Conservation (phyloP, 2,888 invertebrate genomes). For the Malacosoma neustria region DNA sequence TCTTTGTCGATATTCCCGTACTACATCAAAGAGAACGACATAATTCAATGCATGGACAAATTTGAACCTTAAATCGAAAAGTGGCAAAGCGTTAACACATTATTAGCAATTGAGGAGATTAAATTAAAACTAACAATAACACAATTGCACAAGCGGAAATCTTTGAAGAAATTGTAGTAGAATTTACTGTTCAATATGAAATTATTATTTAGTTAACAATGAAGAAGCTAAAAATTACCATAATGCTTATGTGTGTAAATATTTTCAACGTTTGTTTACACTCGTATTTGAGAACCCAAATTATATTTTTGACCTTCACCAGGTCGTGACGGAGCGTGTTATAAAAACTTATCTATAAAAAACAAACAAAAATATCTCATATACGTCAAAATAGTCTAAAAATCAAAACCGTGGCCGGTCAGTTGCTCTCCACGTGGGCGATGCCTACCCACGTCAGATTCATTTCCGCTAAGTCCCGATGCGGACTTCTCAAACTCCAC, state of each 20-base stretch:
- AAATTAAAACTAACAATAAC: slow-evolving; percentile 49
- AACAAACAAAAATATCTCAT: slow-evolving; percentile 36
- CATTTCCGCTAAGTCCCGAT: slow-evolving; percentile 61
- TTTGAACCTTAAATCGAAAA: slow-evolving; percentile 42
- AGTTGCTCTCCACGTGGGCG: slow-evolving; percentile 47
- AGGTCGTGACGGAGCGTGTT: slow-evolving; percentile 18
- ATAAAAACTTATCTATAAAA: slow-evolving; percentile 38
- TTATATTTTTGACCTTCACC: slow-evolving; percentile 18
- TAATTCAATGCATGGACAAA: slow-evolving; percentile 32
- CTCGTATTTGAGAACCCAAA: no score
- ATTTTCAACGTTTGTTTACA: no score
- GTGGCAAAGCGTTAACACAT: slow-evolving; percentile 25
- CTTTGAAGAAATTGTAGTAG: no score
- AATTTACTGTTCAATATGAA: no score
- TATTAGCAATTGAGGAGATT: slow-evolving; percentile 56
- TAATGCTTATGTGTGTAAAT: no score
- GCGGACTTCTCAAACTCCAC: slow-evolving; percentile 35
- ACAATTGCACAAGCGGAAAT: slow-evolving; percentile 50
- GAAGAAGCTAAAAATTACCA: no score
- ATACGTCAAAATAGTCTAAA: no score
- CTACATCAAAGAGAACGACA: slow-evolving; percentile 66
- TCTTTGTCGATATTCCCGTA: slow-evolving; percentile 73
- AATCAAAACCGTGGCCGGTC: slow-evolving; percentile 43
- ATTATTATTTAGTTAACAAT: no score
- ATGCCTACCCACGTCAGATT: slow-evolving; percentile 61